These are phyloP conservation scores for Pseudanteris insignis DNA, from an alignment of 2,888 invertebrate species.

Conservation along the genomic window DNA sequence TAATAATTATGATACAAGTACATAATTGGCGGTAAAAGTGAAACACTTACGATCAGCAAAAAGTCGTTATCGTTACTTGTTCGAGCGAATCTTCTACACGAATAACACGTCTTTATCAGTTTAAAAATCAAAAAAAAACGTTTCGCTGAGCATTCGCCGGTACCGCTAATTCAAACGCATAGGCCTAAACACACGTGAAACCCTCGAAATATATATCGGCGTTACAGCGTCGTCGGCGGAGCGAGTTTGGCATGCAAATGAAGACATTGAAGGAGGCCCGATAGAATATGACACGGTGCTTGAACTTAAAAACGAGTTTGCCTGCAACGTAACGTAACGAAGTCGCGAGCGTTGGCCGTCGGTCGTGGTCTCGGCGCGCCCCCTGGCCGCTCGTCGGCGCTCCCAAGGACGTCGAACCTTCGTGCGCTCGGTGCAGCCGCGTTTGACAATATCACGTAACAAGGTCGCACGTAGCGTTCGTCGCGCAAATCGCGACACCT, in stretches of 20 bases:
- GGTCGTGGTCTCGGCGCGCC: conserved; percentile 23
- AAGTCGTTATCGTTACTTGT: no score
- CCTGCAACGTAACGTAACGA: conserved; percentile 38
- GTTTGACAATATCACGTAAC: conserved; percentile 49
- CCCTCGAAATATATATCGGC: no score
- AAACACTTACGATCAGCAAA: no score
- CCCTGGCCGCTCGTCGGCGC: no score
- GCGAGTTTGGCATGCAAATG: conserved; percentile 38
- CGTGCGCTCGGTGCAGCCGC: conserved; percentile 18
- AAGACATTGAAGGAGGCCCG: conserved; percentile 35
- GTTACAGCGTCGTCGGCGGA: no score
- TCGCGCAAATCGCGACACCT: conserved; percentile 49
- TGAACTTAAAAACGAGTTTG: conserved; percentile 42
- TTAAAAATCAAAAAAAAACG: no score
- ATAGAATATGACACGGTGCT: conserved; percentile 42
- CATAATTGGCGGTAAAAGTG: no score
- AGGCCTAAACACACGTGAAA: no score
- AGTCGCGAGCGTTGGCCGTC: conserved; percentile 37
- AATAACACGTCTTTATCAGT: no score
- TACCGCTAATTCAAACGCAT: no score
- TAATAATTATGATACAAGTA: no score
- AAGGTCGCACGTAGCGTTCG: conserved; percentile 49
- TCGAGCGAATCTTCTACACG: background rate
- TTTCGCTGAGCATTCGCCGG: no score
- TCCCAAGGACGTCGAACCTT: conserved; percentile 44